These are phyloP conservation scores for Phalacrocorax brasilianus DNA, from an alignment of 2,113 vertebrate genomes.

Conservation along the genomic window DNA sequence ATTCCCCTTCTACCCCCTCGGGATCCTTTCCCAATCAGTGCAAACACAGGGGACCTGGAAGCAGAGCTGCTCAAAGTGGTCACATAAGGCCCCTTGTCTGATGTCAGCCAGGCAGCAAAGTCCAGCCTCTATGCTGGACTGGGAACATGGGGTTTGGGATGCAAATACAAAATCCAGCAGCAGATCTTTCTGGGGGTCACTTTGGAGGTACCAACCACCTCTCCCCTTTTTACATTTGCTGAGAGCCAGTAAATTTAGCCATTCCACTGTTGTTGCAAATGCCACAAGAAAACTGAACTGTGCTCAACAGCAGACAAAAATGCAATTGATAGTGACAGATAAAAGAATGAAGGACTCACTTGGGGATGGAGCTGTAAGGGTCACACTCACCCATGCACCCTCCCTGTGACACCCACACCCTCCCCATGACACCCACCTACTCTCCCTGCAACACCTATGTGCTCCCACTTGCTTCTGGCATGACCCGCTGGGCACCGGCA, in stretches of 20 bases:
- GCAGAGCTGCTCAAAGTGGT: not conserved
- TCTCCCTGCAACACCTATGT: too few relatives aligned
- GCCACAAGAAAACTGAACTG: not conserved
- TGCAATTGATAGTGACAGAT: not conserved
- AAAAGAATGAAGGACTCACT: not conserved
- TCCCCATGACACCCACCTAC: not conserved
- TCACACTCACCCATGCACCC: not conserved
- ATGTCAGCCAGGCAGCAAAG: not conserved
- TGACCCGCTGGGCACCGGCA: accelerated
- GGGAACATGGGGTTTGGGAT: not conserved
- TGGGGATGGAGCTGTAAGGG: not conserved
- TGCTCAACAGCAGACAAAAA: not conserved
- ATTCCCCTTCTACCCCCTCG: not conserved
- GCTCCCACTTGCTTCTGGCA: not conserved
- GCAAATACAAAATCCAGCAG: not conserved
- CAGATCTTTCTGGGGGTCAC: not conserved
- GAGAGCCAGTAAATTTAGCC: not conserved
- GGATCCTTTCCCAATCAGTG: not conserved
- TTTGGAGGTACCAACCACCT: not conserved
- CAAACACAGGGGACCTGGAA: not conserved
- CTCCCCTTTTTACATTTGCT: not conserved
- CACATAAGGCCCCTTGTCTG: accelerated
- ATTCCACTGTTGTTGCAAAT: not conserved
- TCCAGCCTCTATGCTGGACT: not conserved
- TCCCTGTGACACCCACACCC: not conserved